These are phyloP conservation scores for Callinectes sapidus DNA, from an alignment of 2,888 invertebrate species.

Conservation along the genomic window DNA sequence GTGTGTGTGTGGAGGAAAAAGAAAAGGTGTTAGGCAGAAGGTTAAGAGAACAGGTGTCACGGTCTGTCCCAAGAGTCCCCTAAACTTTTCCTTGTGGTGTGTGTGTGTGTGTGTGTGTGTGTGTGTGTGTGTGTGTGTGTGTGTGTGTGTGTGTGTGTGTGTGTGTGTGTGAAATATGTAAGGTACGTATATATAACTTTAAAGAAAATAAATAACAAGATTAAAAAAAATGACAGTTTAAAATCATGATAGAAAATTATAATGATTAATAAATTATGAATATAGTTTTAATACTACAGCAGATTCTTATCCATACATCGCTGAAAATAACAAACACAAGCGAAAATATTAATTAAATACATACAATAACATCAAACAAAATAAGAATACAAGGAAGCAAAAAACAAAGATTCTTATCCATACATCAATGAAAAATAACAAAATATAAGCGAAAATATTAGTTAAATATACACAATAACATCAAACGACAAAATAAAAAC, in stretches of 20 bases:
- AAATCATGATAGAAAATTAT: background rate
- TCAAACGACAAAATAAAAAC: too few species aligned
- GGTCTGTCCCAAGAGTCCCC: background rate
- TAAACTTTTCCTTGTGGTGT: background rate
- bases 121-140: conserved; percentile 55
- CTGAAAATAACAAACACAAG: background rate
- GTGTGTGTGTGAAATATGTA: too few species aligned
- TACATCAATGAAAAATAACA: background rate
- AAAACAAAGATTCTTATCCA: too few species aligned
- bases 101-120: conserved; percentile 45
- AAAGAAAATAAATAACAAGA: background rate
- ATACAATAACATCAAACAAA: too few species aligned
- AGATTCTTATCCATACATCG: too few species aligned
- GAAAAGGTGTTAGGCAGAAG: background rate
- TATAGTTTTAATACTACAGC: background rate
- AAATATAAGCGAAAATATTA: background rate
- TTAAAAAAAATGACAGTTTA: background rate
- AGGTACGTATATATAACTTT: too few species aligned
- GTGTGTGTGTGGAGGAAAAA: background rate
- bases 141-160: conserved; percentile 42
- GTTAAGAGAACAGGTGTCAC: background rate
- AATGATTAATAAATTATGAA: background rate
- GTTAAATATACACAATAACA: background rate
- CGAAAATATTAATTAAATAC: background rate
- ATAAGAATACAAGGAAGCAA: background rate